Evolutionary conservation across 64 coral and sea anemone species (phyloP), one percentile per base, ranked within the genome.

Genomic region (Stichodactyla helianthus): DNA sequence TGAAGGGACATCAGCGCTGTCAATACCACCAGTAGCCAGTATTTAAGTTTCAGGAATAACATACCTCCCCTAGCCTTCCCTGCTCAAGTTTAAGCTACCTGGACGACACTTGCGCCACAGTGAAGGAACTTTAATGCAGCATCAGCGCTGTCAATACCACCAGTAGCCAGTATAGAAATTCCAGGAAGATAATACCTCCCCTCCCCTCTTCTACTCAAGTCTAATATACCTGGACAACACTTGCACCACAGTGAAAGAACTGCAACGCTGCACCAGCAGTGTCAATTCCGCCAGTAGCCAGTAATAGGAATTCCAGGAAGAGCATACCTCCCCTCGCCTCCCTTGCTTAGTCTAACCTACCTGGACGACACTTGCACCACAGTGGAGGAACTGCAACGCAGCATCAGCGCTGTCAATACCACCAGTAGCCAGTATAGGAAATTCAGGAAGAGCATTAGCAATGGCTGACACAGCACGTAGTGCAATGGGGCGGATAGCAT

Each of bases 321-420:
- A 59, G 15, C 9, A 6, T n/a, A 6, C 20, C 19, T 7, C 22
- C 62, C 20, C 62, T 65, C 18, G 5, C 62, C 62, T 65, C 62
- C 5, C 19, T 19, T n/a, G 0, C 18, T 65, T 3, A 44, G 5
- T 18, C 62, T 65, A 65, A 65, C 62, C 19, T 65, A 65, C 18
- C 97, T 99, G 97, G 0, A 99, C 93, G 64, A 86, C 97, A 63
- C 83, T 85, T 5, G 97, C 97, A 22, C 97, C 97, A 53, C 92
- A 90, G 83, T 99, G 97, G 58, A 99, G 90, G 19, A 99, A 99
- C 78, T 99, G 97, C 20, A 99, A 79, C 10, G 93, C 97, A 76
- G 86, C 97, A 64, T 99, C 97, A 62, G 97, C 97, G 78, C 97
- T 99, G 23, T 99, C 97, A 85, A 94, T 92, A 52, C 97, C 97